Evolutionary conservation across 2,797 vertebrate genomes (phyloP), one percentile per base, ranked within the genome.

Genomic region (Nannoperca australis): DNA sequence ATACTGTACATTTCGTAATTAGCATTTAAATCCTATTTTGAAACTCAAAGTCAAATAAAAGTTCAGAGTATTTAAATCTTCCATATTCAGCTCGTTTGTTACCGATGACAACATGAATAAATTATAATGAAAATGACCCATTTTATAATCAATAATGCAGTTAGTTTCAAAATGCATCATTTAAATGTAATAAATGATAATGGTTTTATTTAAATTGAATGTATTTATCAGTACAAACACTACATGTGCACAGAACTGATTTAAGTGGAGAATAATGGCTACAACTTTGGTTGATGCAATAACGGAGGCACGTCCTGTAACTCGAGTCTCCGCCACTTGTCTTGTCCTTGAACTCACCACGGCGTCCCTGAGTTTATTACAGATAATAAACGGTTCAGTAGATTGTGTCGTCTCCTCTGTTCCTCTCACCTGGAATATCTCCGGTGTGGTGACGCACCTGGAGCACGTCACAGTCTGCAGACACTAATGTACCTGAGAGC

Each of bases 301-400:
- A 92, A 83, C 50, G 36, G 73, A 85, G 87, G 81, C 74, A 78
- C n/a, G n/a, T 58, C 47, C 79, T 84, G 40, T 42, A 72, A 75
- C 32, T 30, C 83, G 85, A 88, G 87, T 89, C 78, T 59, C 80
- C 72, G 83, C 70, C 75, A 85, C 88, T 44, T 44, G 59, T 81
- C 69, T 20, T 73, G 85, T 73, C 80, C 61, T 72, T 91, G 78
- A 84, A 84, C 85, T 89, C 85, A 76, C 90, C 85, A 88, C 82
- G 90, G 84, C 70, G 34, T 78, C 85, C 89, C 78, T 84, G 80
- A 88, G 85, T 95, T 94, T 91, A 90, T 93, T 93, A 91, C 73
- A 86, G 71, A 86, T 55, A 89, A 91, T 89, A 93, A 92, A 91
- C 64, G 54, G 86, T 92, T 91, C 77, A 85, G 69, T 87, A 81